Base-by-base conservation (phyloP, 2,797 vertebrate species). In the Paramormyrops hopkinsi region DNA sequence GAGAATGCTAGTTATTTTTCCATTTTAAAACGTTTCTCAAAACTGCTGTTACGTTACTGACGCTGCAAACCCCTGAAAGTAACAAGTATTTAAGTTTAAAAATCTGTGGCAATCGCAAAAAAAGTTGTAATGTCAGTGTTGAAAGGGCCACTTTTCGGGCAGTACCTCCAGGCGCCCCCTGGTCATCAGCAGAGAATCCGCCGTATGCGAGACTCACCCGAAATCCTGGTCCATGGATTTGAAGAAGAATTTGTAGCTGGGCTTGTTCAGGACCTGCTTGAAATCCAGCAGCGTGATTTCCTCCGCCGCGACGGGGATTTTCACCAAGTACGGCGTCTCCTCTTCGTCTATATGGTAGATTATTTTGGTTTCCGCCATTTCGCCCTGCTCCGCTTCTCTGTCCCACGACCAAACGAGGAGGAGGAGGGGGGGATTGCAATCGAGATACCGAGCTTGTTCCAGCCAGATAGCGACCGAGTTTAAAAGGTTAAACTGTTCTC, bases 161-260 rank as follows among this genome's bases (percentile, higher is more conserved):
- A 69, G n/a, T 12, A 33, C 25, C 29, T 69, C 29, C 65, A 33
- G 44, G 33, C 41, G 41, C 76, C 76, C 12, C 41, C 19, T 82
- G 76, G 76, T 41, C 41, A 37, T 82, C 76, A 82, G 41, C 33
- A 82, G 41, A 41, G 7, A 41, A 82, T 62, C 56, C 56, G n/a
- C 56, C 7, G 6, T 62, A 7, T 25, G 56, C n/a, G 56, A 22
- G 59, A 88, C 94, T 95, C 96, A 99, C 98, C 98, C 98, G 91
- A 99, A 99, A 93, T 99, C 98, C 94, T 98, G 98, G 95, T 99
- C 98, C 98, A 99, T 99, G 79, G 98, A 99, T 96, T 99, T 99
- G 96, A 99, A 99, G 97, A 98, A 99, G 94, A 98, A 99, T 95
- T 99, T 99, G 95, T 98, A 98, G 94, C 97, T 98, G 90, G 98